These are phyloP conservation scores for Hiodon tergisus DNA, from an alignment of 2,113 vertebrate genomes.

Conservation along the genomic window DNA sequence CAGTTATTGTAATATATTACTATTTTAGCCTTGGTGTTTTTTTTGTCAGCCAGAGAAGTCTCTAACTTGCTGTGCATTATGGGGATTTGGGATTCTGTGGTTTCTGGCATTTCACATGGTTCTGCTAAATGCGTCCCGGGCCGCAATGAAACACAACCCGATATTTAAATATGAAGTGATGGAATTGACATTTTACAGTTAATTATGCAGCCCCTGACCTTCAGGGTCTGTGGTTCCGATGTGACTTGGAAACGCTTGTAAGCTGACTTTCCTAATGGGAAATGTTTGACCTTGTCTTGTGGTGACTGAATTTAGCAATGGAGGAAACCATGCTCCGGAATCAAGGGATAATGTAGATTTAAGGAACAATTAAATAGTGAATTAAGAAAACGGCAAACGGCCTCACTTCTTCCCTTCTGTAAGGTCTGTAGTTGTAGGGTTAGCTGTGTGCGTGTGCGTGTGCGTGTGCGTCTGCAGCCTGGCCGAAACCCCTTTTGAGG, in stretches of 20 bases:
- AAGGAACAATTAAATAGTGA: no score
- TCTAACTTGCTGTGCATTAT: neutral
- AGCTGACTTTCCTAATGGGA: conserved; percentile 57
- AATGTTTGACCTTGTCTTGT: conserved; percentile 62
- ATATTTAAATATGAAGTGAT: conserved; percentile 65
- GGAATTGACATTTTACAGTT: conserved; percentile 70
- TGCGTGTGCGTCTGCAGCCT: no score
- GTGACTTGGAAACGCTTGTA: conserved; percentile 47
- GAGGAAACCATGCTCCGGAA: conserved; percentile 8
- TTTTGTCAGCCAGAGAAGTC: neutral
- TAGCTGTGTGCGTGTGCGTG: no score
- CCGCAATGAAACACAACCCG: conserved; percentile 51
- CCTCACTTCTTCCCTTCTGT: no score
- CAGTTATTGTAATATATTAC: neutral
- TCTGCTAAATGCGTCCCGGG: conserved; percentile 37
- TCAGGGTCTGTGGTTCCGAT: conserved; percentile 54
- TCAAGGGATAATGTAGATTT: no score
- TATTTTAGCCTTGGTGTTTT: conserved; percentile 7
- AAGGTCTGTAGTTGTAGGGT: no score
- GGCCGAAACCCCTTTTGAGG: neutral
- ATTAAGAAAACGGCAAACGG: no score
- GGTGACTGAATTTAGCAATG: conserved; percentile 52
- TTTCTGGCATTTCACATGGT: conserved; percentile 24
- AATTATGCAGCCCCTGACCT: conserved; percentile 69
- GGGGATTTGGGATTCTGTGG: neutral